Evolutionary conservation across 2,888 invertebrate genomes (phyloP).

Genomic region (Orthosia cruda): DNA sequence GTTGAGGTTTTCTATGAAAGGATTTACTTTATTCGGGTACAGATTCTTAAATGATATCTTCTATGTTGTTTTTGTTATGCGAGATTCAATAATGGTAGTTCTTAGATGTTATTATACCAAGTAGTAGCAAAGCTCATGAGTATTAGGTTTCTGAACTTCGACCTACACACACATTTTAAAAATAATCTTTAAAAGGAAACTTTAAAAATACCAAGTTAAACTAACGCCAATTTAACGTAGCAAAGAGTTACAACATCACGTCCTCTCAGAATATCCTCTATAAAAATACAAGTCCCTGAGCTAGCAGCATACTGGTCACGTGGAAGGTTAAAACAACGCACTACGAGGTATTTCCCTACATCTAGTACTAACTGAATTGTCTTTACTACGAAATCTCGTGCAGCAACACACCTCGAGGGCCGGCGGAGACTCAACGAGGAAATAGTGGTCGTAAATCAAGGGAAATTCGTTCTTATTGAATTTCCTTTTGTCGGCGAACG

Average conservation of each 20-base stretch:
- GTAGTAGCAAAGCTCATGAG: background rate
- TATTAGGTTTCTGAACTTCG: background rate
- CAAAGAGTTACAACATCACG: conserved; percentile 48
- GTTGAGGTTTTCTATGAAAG: conserved; percentile 3
- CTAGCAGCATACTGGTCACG: conserved; percentile 29
- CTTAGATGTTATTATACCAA: background rate
- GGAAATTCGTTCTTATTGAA: conserved; percentile 91
- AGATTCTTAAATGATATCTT: background rate
- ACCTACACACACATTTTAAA: background rate
- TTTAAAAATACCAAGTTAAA: too few relatives aligned
- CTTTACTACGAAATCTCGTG: conserved; percentile 84
- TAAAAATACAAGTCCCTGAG: conserved; percentile 51
- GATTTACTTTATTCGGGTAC: background rate
- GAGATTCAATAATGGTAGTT: too few relatives aligned
- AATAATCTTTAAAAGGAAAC: too few relatives aligned
- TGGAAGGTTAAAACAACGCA: conserved; percentile 50
- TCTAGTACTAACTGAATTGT: conserved; percentile 76
- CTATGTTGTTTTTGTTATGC: too few relatives aligned
- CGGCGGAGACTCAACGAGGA: conserved; percentile 88
- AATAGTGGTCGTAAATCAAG: conserved; percentile 91
- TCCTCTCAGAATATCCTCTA: conserved; percentile 36
- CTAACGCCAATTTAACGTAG: too few relatives aligned
- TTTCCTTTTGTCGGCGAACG: conserved; percentile 88
- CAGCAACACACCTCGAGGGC: conserved; percentile 86
- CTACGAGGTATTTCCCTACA: conserved; percentile 42